Evolutionary conservation across 2,888 invertebrate species (phyloP).

Genomic region (Tenthredo notha): DNA sequence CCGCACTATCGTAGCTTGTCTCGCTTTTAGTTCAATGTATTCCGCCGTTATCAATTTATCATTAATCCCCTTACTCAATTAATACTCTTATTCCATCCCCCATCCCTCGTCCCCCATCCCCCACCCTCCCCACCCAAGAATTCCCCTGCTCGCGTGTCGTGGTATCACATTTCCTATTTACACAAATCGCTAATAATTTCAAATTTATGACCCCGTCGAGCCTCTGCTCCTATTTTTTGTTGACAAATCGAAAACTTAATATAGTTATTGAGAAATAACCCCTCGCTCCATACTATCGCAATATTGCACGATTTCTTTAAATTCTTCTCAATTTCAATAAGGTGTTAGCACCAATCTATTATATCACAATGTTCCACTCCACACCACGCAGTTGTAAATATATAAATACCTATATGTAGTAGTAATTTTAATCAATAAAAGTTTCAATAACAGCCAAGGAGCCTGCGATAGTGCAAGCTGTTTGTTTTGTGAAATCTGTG

Average conservation of each 20-base stretch:
- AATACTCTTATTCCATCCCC: constrained; percentile 1
- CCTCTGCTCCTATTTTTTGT: constrained; percentile 30
- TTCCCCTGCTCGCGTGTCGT: constrained; percentile 7
- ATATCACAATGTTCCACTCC: constrained; percentile 79
- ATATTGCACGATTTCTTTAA: constrained; percentile 76
- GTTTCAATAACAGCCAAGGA: constrained; percentile 73
- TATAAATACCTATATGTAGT: constrained; percentile 76
- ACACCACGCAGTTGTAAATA: constrained; percentile 78
- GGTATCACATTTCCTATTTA: constrained; percentile 52
- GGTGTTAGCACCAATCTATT: constrained; percentile 79
- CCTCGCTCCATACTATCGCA: constrained; percentile 73
- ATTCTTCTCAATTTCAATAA: constrained; percentile 78
- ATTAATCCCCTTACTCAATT: constrained; percentile 14
- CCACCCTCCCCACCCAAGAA: not conserved
- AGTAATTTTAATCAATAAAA: constrained; percentile 69
- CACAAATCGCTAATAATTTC: constrained; percentile 47
- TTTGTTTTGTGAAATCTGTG: constrained; percentile 63
- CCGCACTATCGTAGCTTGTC: constrained; percentile 52
- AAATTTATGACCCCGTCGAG: constrained; percentile 25
- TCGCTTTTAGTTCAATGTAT: constrained; percentile 57
- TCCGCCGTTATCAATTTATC: constrained; percentile 39
- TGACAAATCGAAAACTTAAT: constrained; percentile 66
- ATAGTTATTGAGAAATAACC: constrained; percentile 71
- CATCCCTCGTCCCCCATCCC: too few relatives aligned
- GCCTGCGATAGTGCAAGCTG: constrained; percentile 61